Conservation (phyloP, 2,113 vertebrate genomes). For the Stigmatopora nigra region DNA sequence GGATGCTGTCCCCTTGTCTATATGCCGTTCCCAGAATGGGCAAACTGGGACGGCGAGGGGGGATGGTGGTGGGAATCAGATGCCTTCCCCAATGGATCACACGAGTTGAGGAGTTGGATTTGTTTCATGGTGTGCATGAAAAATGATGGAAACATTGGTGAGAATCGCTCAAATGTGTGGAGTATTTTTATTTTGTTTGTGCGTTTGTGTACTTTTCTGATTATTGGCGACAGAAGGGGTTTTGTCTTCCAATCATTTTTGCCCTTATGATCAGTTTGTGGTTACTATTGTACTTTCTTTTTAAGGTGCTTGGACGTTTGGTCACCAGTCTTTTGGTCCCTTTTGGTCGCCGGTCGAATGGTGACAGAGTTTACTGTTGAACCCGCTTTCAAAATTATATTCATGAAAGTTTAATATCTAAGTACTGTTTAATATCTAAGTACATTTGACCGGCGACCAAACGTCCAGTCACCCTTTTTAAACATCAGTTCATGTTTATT, state of each 20-base stretch:
- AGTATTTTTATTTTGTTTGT: background rate
- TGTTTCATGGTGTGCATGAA: constrained; percentile 66
- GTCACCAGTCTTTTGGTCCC: too few species aligned
- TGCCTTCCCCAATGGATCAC: constrained; percentile 61
- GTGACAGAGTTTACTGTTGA: too few species aligned
- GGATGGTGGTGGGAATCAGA: constrained; percentile 68
- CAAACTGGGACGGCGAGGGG: constrained; percentile 56
- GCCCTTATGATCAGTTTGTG: constrained; percentile 64
- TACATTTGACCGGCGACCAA: too few species aligned
- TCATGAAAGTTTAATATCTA: too few species aligned
- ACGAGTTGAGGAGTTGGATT: constrained; percentile 71
- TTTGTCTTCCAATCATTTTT: constrained; percentile 30
- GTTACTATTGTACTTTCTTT: constrained; percentile 57
- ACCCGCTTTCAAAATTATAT: too few species aligned
- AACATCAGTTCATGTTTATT: too few species aligned
- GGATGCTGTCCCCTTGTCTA: constrained; percentile 60
- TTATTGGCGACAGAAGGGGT: constrained; percentile 39
- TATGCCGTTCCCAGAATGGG: constrained; percentile 56
- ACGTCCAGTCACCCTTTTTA: too few species aligned
- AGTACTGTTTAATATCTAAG: too few species aligned
- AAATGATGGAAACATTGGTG: constrained; percentile 68
- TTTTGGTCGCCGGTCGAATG: too few species aligned
- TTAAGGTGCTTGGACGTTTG: too few species aligned
- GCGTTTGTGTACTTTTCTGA: background rate
- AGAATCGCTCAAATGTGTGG: constrained; percentile 43